Base-by-base conservation (phyloP, 2,113 vertebrate species). In the Archilochus colubris region DNA sequence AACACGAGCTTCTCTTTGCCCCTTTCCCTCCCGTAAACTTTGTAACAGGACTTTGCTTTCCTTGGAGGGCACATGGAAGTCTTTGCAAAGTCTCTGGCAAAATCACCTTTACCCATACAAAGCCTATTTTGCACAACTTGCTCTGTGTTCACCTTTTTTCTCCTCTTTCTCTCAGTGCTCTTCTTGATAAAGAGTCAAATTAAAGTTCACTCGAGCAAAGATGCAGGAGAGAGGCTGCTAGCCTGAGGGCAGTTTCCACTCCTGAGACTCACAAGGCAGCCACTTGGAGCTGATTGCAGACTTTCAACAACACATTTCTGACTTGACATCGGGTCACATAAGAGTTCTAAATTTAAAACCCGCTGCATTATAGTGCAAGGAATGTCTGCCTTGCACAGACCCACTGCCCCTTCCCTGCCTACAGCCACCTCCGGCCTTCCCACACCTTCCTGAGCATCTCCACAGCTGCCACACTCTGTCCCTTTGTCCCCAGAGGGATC, bases 141-240 rank as follows among this genome's bases (percentile, higher is more conserved):
- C 1, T 2, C 70, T 27, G 21, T 23, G 14, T 83, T 93, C 68
- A 58, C 82, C 78, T 19, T 79, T 64, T 27, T n/a, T 8, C 13
- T 30, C 22, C 40, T 74, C 95, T 64, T 88, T 81, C 77, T 79
- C 66, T 91, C 50, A 28, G 40, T 86, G 91, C 57, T 93, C 90
- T 90, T 81, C 90, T 72, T 94, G 94, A 94, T 95, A 93, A 95
- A 95, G 92, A 95, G 93, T 95, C 83, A 95, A 89, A 94, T 94
- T 88, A 86, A 95, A 96, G 95, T 93, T 95, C 90, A 86, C 86
- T 95, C 50, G 3, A 94, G 93, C 92, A 96, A 88, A 93, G 88
- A 95, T 50, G 53, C 2, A 0, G 90, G 58, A 72, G 95, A 86
- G 94, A 82, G 62, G 90, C 95, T 83, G 88, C 90, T 93, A 88